Base-by-base conservation (phyloP, 2,888 invertebrate species). In the Conus canariensis region DNA sequence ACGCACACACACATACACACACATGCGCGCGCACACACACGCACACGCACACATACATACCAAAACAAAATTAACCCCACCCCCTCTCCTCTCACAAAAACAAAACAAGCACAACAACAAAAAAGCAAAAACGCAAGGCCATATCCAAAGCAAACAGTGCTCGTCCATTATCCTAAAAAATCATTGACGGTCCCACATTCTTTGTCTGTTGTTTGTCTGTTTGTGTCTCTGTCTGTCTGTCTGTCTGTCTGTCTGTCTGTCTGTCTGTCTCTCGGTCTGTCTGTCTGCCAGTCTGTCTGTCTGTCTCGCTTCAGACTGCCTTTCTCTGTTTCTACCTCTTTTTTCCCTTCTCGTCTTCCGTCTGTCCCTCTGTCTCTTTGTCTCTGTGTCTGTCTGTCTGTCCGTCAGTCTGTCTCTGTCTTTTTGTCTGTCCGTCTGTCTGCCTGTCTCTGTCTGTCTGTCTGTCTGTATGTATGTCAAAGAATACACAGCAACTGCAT, bases 371-470 rank as follows among this genome's bases (percentile, higher is more conserved):
- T 70, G 22, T 70, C 70, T 70, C 22, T 70, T 22, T 30, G 12
- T 80, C 80, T 80, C 80, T 80, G 19, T 80, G 12, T 80, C 80
- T 80, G 80, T 80, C 5, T 80, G 10, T 80, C 30, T 80, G 30
- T 30, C 12, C 7, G 30, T 30, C 30, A 0, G 30, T 80, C 30
- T 45, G 30, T 80, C 80, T 77, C 2, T 80, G 4, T 80, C 30
- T 30, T 3, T 30, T 45, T 30, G 30, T 80, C 45, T 77, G 25
- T 77, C 5, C 45, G 10, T 80, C 30, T 45, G 30, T 30, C 12
- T 45, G 30, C 7, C 30, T 80, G 30, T 80, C 30, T 77, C 30
- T 80, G 30, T 30, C 12, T 45, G 30, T 30, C 30, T 80, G 30
- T 80, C 30, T 80, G 30, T 80, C 80, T 80, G 30, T 80, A 9